Evolutionary conservation across 2,113 vertebrate genomes (phyloP).

Genomic region (Hymenochirus boettgeri): DNA sequence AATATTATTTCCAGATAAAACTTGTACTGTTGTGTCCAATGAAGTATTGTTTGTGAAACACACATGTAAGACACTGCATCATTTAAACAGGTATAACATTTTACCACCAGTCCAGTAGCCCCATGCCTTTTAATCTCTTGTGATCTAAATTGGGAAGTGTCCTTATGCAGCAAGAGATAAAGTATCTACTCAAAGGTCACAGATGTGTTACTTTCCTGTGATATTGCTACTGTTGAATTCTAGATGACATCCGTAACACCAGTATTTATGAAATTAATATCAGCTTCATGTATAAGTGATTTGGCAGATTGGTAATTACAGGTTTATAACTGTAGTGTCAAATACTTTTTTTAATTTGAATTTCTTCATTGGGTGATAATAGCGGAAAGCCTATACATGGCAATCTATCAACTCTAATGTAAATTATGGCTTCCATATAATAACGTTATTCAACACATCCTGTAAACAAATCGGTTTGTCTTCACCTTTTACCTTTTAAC

Average conservation of each 20-base stretch:
- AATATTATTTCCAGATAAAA: too few species aligned
- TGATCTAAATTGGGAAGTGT: conserved; percentile 18
- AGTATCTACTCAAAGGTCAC: conserved; percentile 28
- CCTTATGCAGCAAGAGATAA: conserved; percentile 15
- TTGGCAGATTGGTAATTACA: conserved; percentile 12
- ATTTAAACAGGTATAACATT: too few species aligned
- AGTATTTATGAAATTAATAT: conserved; percentile 26
- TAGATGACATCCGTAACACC: conserved; percentile 14
- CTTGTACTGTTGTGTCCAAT: too few species aligned
- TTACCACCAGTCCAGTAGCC: neutral
- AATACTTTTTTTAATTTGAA: too few species aligned
- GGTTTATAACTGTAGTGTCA: neutral
- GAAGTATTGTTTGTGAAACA: neutral
- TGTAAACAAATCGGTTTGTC: too few species aligned
- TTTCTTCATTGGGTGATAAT: too few species aligned
- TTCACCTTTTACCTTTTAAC: too few species aligned
- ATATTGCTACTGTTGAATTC: conserved; percentile 16
- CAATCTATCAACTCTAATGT: too few species aligned
- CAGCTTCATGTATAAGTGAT: conserved; percentile 14
- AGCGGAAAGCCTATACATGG: too few species aligned
- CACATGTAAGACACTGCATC: too few species aligned
- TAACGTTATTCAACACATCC: too few species aligned
- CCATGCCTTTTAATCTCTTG: neutral
- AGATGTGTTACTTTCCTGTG: conserved; percentile 24
- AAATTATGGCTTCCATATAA: too few species aligned